phyloP scores from a whole-genome alignment of 2,113 vertebrate species.

The Nothobranchius kuhntae region DNA sequence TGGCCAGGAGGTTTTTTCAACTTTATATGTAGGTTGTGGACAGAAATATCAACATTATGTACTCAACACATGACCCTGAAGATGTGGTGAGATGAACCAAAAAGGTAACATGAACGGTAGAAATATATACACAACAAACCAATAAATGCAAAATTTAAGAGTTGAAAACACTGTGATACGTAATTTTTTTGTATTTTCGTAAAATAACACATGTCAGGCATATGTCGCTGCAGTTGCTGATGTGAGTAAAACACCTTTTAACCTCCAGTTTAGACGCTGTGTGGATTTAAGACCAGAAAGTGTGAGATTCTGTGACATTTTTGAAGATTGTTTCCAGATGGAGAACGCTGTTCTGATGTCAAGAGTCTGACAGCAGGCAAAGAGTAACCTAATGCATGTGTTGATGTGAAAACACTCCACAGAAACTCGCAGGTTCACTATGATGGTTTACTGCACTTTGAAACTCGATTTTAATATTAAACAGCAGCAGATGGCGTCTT shows the following conservation, averaged over 20 bases:
- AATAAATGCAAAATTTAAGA: no score
- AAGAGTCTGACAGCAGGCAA: constrained; percentile 37
- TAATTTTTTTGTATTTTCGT: no score
- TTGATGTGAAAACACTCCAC: constrained; percentile 32
- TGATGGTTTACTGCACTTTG: constrained; percentile 36
- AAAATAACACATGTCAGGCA: no score
- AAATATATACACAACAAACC: no score
- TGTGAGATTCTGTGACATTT: constrained; percentile 12
- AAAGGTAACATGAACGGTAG: no score
- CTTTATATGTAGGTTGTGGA: no score
- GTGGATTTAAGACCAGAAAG: not conserved
- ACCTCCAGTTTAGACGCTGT: constrained; percentile 2
- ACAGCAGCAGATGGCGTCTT: constrained; percentile 55
- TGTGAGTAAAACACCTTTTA: constrained; percentile 9
- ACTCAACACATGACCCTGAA: no score
- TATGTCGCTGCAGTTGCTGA: not conserved
- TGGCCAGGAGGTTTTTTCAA: no score
- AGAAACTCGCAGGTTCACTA: constrained; percentile 35
- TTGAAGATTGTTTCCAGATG: constrained; percentile 26
- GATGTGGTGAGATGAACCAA: no score
- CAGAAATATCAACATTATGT: no score
- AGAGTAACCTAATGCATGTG: constrained; percentile 30
- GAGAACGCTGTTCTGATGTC: constrained; percentile 29
- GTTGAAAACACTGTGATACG: no score
- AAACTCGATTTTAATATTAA: constrained; percentile 57